These are phyloP conservation scores for Etheostoma perlongum DNA, from an alignment of 2,797 vertebrate genomes.

Conservation along the genomic window DNA sequence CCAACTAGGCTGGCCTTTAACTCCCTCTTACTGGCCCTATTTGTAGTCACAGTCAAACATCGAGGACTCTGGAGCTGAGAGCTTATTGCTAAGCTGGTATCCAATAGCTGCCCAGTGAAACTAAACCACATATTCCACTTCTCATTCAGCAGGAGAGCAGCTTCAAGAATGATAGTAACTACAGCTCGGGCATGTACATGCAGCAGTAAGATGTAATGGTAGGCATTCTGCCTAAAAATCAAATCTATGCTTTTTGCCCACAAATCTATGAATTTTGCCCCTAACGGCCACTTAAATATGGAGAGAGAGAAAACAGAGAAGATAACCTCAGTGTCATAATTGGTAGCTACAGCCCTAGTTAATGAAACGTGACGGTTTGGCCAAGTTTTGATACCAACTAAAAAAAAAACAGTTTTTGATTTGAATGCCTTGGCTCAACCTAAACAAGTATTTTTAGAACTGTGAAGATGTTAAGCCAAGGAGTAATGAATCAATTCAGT, in stretches of 20 bases:
- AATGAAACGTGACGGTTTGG: background rate
- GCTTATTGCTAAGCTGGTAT: constrained; percentile 23
- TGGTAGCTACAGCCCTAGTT: background rate
- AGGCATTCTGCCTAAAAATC: background rate
- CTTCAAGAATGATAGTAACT: constrained; percentile 13
- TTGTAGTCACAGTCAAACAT: background rate
- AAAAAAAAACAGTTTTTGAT: background rate
- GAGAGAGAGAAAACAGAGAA: background rate
- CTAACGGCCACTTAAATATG: background rate
- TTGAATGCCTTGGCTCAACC: background rate
- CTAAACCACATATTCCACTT: constrained; percentile 22
- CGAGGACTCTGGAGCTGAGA: constrained; percentile 19
- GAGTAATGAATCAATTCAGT: background rate
- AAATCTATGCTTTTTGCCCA: background rate
- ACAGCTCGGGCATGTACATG: background rate
- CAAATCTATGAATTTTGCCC: background rate
- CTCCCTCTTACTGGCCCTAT: constrained; percentile 12
- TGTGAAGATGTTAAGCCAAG: background rate
- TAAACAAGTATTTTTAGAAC: background rate
- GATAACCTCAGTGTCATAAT: background rate
- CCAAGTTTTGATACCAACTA: background rate
- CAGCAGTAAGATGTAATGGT: constrained; percentile 8
- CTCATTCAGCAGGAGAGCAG: constrained; percentile 7
- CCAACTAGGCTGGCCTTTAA: background rate
- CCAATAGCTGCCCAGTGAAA: constrained; percentile 30